Conservation (phyloP, 2,888 invertebrate species). For the Spilosoma lubricipeda region DNA sequence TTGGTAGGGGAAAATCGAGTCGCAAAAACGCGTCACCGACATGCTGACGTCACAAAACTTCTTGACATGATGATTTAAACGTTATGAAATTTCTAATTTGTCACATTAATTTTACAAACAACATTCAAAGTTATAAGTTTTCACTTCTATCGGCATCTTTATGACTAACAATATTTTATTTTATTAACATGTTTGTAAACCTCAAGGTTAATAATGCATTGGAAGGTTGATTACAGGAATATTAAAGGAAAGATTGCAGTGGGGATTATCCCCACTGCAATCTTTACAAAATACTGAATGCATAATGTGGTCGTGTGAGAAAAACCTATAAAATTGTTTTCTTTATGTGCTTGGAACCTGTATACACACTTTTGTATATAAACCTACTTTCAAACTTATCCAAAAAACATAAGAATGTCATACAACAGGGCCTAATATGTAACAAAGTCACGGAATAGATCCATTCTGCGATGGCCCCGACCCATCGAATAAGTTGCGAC, state of each 20-base stretch:
- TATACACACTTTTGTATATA: neutral
- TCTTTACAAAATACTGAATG: neutral
- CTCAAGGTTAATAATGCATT: neutral
- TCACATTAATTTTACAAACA: too few species aligned
- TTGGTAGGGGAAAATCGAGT: too few species aligned
- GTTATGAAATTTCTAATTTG: too few species aligned
- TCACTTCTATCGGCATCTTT: too few species aligned
- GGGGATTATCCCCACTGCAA: neutral
- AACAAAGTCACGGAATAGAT: constrained; percentile 51
- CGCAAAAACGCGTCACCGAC: too few species aligned
- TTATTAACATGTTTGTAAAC: neutral
- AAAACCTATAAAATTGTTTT: neutral
- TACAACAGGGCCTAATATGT: constrained; percentile 36
- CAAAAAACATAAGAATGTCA: neutral
- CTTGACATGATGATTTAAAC: too few species aligned
- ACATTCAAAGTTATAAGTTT: too few species aligned
- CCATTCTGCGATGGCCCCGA: constrained; percentile 39
- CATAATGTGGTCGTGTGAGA: neutral
- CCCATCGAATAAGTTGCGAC: constrained; percentile 41
- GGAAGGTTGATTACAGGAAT: too few species aligned
- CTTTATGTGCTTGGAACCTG: neutral
- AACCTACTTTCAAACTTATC: neutral
- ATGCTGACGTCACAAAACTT: too few species aligned
- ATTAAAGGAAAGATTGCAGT: too few species aligned
- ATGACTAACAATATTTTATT: too few species aligned